phyloP scores from a whole-genome alignment of 2,888 invertebrate species.

The Leucophora obtusa region DNA sequence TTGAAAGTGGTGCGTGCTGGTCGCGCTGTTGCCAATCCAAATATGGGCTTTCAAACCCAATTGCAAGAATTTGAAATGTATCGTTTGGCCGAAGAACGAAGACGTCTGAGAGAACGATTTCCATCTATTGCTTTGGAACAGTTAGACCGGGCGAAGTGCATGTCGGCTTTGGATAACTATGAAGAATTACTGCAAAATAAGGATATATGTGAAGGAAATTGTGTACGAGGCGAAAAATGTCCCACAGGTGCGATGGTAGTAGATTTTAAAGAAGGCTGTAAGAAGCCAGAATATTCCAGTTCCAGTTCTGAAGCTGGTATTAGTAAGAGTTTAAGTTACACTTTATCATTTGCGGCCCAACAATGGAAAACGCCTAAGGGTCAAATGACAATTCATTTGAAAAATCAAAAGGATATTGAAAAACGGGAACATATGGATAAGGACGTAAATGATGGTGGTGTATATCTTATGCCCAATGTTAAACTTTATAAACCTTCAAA shows the following conservation, averaged over 20 bases:
- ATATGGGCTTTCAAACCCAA: conserved; percentile 96
- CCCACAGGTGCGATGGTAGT: conserved; percentile 84
- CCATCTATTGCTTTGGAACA: conserved; percentile 87
- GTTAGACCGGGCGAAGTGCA: conserved; percentile 87
- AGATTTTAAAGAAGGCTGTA: conserved; percentile 26
- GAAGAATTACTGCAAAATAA: conserved; percentile 88
- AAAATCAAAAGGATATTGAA: background rate
- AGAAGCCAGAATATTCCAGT: conserved; percentile 62
- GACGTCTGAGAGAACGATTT: conserved; percentile 89
- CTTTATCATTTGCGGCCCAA: conserved; percentile 67
- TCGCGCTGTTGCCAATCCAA: conserved; percentile 95
- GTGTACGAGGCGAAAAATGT: conserved; percentile 89
- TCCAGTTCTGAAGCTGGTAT: conserved; percentile 36
- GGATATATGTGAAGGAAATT: conserved; percentile 92
- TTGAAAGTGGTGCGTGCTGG: conserved; percentile 95
- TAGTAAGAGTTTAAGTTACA: conserved; percentile 49
- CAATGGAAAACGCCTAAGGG: conserved; percentile 66
- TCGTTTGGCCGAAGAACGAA: conserved; percentile 89
- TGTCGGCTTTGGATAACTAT: conserved; percentile 89
- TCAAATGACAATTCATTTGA: background rate
- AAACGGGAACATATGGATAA: conserved; percentile 28
- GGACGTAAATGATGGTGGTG: conserved; percentile 51
- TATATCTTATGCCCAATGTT: conserved; percentile 69
- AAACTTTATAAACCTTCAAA: conserved; percentile 65
- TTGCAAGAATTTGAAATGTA: conserved; percentile 93